These are phyloP conservation scores for Papilio polyxenes DNA, from an alignment of 1,140 invertebrate genomes.

Conservation along the genomic window DNA sequence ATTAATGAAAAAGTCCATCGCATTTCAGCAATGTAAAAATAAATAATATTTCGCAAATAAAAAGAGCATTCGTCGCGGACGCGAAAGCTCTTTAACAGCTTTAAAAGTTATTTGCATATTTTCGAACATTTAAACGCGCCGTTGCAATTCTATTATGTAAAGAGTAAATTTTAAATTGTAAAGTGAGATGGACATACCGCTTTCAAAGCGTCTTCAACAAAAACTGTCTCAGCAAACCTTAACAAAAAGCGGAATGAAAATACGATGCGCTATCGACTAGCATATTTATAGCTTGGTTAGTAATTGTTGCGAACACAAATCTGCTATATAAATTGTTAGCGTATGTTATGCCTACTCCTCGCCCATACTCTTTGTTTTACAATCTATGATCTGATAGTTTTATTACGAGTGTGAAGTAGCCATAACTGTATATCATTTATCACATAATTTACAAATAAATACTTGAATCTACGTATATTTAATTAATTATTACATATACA, in stretches of 20 bases:
- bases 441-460: not conserved
- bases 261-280: slow-evolving; percentile 52
- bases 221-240: slow-evolving; percentile 19
- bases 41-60: slow-evolving; percentile 24
- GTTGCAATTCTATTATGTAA: slow-evolving; percentile 15
- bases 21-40: not conserved
- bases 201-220: slow-evolving; percentile 39
- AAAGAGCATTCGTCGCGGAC: slow-evolving; percentile 2
- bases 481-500: not conserved
- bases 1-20: not conserved
- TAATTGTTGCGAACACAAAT: slow-evolving; percentile 41
- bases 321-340: slow-evolving; percentile 19
- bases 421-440: not conserved
- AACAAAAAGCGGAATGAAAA: slow-evolving; percentile 46
- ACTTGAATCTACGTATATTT: too few species aligned
- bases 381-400: not conserved
- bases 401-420: not conserved
- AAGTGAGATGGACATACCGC: slow-evolving; percentile 7
- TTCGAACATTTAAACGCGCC: slow-evolving; percentile 20
- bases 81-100: slow-evolving; percentile 5
- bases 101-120: slow-evolving; percentile 25
- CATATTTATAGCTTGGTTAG: slow-evolving; percentile 52
- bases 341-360: not conserved
- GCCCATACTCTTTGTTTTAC: not conserved
- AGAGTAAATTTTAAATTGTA: slow-evolving; percentile 26